Percentiles rank a stretch among this genome's conserved stretches.
Evolutionary conservation across 2,797 vertebrate species (phyloP).

Genomic region (Hephaestus fuliginosus): DNA sequence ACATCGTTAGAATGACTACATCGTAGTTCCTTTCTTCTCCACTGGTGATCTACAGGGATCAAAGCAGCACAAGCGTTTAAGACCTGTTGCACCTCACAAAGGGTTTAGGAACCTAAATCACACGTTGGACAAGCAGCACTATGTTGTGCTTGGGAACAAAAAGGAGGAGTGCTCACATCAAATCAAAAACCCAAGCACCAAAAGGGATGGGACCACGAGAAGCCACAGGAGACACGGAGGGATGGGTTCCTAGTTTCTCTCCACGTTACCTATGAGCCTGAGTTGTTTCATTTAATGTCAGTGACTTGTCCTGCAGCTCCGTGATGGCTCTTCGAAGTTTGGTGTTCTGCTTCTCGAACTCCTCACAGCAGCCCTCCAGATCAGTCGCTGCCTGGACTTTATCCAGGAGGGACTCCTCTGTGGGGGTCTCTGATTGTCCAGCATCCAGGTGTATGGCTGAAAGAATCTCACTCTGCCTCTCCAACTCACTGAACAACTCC

Average conservation of each 20-base stretch:
- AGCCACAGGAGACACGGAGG: slow-evolving; percentile 32
- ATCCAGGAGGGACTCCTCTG: slow-evolving; percentile 47
- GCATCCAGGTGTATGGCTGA: slow-evolving; percentile 20
- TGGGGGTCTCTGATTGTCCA: background rate
- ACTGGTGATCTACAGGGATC: slow-evolving; percentile 39
- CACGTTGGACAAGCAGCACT: slow-evolving; percentile 13
- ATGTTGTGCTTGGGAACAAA: background rate
- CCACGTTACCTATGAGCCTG: slow-evolving; percentile 82
- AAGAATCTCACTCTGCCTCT: slow-evolving; percentile 80
- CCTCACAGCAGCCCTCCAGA: slow-evolving; percentile 71
- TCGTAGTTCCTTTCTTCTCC: background rate
- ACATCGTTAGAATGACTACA: background rate
- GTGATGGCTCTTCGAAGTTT: slow-evolving; percentile 73
- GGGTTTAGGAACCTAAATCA: slow-evolving; percentile 17
- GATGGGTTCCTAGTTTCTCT: slow-evolving; percentile 51
- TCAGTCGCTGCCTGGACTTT: slow-evolving; percentile 30
- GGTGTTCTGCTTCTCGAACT: slow-evolving; percentile 77
- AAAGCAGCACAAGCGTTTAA: slow-evolving; percentile 29
- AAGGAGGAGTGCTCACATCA: background rate
- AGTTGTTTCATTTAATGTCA: slow-evolving; percentile 68
- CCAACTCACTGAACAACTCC: slow-evolving; percentile 79
- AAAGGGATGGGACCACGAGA: slow-evolving; percentile 26
- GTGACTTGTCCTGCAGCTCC: slow-evolving; percentile 77
- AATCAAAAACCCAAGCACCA: slow-evolving; percentile 25
- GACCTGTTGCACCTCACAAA: background rate